Percentiles rank a stretch among this genome's conserved stretches.
Evolutionary conservation across 2,113 vertebrate genomes (phyloP).

Genomic region (Leptobrachium leishanense): DNA sequence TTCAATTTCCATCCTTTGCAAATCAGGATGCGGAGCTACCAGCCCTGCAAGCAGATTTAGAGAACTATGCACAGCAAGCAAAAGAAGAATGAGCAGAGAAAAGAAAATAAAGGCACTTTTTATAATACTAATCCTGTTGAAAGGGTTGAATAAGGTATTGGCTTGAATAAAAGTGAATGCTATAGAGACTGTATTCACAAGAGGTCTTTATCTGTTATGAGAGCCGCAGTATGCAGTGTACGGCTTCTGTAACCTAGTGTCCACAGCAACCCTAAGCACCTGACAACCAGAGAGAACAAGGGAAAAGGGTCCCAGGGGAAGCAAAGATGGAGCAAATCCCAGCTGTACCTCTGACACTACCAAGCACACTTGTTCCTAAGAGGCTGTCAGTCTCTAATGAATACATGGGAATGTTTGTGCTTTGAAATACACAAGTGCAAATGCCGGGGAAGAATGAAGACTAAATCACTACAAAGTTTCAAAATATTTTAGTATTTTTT

Average conservation of each 20-base stretch:
- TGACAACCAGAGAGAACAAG: slow-evolving; percentile 27
- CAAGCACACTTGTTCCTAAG: slow-evolving; percentile 28
- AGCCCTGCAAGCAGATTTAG: no score
- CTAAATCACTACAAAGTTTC: slow-evolving; percentile 4
- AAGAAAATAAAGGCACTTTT: slow-evolving; percentile 16
- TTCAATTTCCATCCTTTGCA: no score
- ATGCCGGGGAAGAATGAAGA: slow-evolving; percentile 27
- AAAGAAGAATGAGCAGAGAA: neutral
- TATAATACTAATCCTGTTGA: slow-evolving; percentile 45
- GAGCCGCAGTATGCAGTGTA: slow-evolving; percentile 13
- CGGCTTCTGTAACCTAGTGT: slow-evolving; percentile 37
- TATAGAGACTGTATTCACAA: slow-evolving; percentile 12
- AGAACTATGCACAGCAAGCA: neutral
- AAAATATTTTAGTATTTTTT: slow-evolving; percentile 34
- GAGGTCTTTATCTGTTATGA: slow-evolving; percentile 43
- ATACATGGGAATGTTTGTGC: slow-evolving; percentile 37
- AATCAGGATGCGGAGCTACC: no score
- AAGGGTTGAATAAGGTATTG: slow-evolving; percentile 35
- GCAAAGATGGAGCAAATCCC: slow-evolving; percentile 30
- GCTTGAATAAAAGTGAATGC: slow-evolving; percentile 45
- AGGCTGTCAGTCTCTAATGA: neutral
- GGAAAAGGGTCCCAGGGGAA: slow-evolving; percentile 6
- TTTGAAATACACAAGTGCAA: slow-evolving; percentile 42
- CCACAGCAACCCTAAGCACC: neutral
- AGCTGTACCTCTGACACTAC: neutral